Evolutionary conservation across 2,888 invertebrate genomes (phyloP), one percentile per base, ranked within the genome.

Genomic region (Tenthredo scrophulariae): DNA sequence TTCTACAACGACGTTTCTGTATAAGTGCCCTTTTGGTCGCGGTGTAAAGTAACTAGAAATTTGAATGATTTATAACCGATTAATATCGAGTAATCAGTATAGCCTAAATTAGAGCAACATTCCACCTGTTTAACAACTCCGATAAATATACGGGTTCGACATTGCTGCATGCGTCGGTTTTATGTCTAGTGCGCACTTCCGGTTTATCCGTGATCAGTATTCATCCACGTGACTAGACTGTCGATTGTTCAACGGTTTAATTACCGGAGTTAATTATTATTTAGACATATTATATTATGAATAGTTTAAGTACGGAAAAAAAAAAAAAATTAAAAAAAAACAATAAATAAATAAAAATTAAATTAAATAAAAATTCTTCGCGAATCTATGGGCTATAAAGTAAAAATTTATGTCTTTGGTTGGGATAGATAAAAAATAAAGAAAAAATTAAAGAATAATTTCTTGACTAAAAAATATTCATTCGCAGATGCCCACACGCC

Each of bases 161-260:
- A 77, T 77, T 40, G 54, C 77, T 77, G 77, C 77, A 77, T 77
- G 77, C 22, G 10, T 26, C 0, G 62, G 22, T n/a, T 43, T 40
- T 43, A 74, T 15, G 43, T 77, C 77, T 54, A 54, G 77, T 54
- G 77, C 77, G 77, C 33, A 77, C 77, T 77, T 77, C 77, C 77
- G 77, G 77, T 54, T 33, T 33, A 54, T 29, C 5, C 77, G 54
- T 54, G 33, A 77, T 50, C 29, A 22, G 29, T 54, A 77, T 50
- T 50, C 29, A 77, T 77, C 4, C 33, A 4, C 43, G 72, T 29
- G 72, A 74, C 40, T 74, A 10, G 43, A 74, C 72, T 74, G 72
- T 43, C 72, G 40, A 74, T 74, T 74, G 72, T 43, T 74, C 43
- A 74, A 74, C 43, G 72, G 72, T 74, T 74, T 74, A 74, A 67